These are phyloP conservation scores for Drosophila neotestacea DNA, from an alignment of 2,888 invertebrate species.

Conservation along the genomic window DNA sequence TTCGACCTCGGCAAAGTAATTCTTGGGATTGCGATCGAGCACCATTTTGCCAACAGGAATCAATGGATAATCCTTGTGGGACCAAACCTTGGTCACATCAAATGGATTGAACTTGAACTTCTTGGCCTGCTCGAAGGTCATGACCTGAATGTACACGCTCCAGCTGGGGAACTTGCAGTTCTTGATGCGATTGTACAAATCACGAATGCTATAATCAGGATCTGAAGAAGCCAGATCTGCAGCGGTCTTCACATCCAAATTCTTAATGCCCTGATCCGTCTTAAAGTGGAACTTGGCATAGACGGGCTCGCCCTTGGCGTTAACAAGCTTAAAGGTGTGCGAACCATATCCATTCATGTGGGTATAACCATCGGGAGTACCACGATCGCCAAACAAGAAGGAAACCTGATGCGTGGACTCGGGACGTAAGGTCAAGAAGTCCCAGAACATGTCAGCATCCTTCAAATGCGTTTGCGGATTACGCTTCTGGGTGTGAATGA, in stretches of 20 bases:
- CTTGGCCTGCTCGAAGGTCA: conserved; percentile 95
- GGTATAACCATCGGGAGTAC: conserved; percentile 96
- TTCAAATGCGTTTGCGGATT: conserved; percentile 97
- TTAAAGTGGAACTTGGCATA: conserved; percentile 98
- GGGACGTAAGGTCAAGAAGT: conserved; percentile 94
- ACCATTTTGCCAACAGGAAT: conserved; percentile 95
- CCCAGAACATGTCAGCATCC: conserved; percentile 98
- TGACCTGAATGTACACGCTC: conserved; percentile 93
- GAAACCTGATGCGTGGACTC: conserved; percentile 94
- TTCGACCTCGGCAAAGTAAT: conserved; percentile 97
- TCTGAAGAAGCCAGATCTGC: conserved; percentile 88
- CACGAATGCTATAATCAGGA: conserved; percentile 95
- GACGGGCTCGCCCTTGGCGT: conserved; percentile 90
- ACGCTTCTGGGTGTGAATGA: conserved; percentile 98
- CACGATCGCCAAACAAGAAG: conserved; percentile 95
- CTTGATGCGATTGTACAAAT: conserved; percentile 95
- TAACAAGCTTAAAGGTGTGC: conserved; percentile 96
- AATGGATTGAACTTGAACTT: conserved; percentile 94
- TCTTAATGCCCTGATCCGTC: conserved; percentile 96
- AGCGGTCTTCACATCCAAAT: conserved; percentile 87
- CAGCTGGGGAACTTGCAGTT: conserved; percentile 91
- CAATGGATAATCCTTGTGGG: conserved; percentile 94
- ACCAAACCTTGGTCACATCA: conserved; percentile 97
- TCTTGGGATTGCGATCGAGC: conserved; percentile 94
- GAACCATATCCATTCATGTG: conserved; percentile 98